These are phyloP conservation scores for Paracyclopina nana DNA, from an alignment of 1,140 invertebrate genomes.

Conservation along the genomic window DNA sequence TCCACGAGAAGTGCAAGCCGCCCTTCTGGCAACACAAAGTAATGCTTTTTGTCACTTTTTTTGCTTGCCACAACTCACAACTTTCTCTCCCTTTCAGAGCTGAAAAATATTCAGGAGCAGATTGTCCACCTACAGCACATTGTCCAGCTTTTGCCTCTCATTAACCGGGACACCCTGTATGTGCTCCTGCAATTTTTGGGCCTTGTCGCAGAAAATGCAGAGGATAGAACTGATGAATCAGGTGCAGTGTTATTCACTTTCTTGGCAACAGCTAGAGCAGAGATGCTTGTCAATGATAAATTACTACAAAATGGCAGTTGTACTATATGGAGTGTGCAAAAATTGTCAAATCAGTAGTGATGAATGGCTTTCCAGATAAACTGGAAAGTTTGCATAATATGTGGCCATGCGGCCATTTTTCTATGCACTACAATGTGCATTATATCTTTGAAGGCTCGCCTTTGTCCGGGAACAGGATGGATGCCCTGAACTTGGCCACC, in stretches of 20 bases:
- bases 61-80: background rate
- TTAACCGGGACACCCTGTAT: constrained; percentile 69
- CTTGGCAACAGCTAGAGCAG: too few relatives aligned
- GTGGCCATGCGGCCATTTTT: constrained; percentile 7
- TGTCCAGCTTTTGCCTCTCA: constrained; percentile 56
- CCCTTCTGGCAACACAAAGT: constrained; percentile 80
- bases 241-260: too few relatives aligned
- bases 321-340: too few relatives aligned
- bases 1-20: constrained; percentile 63
- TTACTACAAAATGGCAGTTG: too few relatives aligned
- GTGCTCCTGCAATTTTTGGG: constrained; percentile 57
- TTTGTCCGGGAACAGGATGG: constrained; percentile 74
- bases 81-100: constrained; percentile 25
- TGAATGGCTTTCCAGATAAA: too few relatives aligned
- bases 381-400: too few relatives aligned
- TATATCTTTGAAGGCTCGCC: constrained; percentile 32
- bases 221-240: constrained; percentile 32
- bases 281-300: too few relatives aligned
- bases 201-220: constrained; percentile 48
- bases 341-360: too few relatives aligned
- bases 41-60: constrained; percentile 26
- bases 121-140: constrained; percentile 41
- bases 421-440: too few relatives aligned
- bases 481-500: constrained; percentile 68
- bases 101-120: constrained; percentile 54